Evolutionary conservation across 2,888 invertebrate genomes (phyloP).

Genomic region (Pachymerium ferrugineum): DNA sequence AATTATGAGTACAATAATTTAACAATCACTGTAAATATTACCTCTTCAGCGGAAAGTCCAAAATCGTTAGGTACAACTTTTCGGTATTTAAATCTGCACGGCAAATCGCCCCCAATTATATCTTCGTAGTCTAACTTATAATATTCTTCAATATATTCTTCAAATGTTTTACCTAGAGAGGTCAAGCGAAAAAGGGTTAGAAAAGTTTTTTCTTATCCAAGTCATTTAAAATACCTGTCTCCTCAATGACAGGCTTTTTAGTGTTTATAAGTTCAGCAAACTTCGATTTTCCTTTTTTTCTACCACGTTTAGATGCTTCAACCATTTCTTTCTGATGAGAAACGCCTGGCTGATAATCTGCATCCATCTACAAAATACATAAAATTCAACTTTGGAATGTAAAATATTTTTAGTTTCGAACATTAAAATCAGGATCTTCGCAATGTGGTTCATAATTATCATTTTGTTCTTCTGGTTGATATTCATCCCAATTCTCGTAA

Average conservation of each 20-base stretch:
- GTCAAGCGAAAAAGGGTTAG: constrained; percentile 37
- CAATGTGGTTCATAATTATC: constrained; percentile 39
- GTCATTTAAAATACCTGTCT: constrained; percentile 47
- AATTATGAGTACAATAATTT: neutral
- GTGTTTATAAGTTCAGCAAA: constrained; percentile 65
- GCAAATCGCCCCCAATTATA: constrained; percentile 79
- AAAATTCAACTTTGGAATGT: neutral
- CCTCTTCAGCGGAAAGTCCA: constrained; percentile 86
- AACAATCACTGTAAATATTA: constrained; percentile 45
- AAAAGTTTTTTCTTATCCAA: constrained; percentile 23
- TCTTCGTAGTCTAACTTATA: constrained; percentile 94
- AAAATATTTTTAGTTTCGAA: constrained; percentile 43
- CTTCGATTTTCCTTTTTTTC: constrained; percentile 60
- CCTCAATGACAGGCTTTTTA: constrained; percentile 80
- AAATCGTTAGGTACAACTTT: constrained; percentile 83
- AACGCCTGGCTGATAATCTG: constrained; percentile 64
- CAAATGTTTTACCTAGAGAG: constrained; percentile 61
- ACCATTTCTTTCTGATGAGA: constrained; percentile 57
- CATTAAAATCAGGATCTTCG: constrained; percentile 69
- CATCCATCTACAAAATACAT: constrained; percentile 69
- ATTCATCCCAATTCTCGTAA: constrained; percentile 60
- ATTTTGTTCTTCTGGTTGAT: neutral
- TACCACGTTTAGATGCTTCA: constrained; percentile 51
- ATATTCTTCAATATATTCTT: constrained; percentile 88
- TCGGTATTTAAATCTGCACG: constrained; percentile 85